A percentile compares a stretch with the other conserved stretches of the same genome.
Conservation (phyloP, 1,140 invertebrate species). For the Campodea augens region DNA sequence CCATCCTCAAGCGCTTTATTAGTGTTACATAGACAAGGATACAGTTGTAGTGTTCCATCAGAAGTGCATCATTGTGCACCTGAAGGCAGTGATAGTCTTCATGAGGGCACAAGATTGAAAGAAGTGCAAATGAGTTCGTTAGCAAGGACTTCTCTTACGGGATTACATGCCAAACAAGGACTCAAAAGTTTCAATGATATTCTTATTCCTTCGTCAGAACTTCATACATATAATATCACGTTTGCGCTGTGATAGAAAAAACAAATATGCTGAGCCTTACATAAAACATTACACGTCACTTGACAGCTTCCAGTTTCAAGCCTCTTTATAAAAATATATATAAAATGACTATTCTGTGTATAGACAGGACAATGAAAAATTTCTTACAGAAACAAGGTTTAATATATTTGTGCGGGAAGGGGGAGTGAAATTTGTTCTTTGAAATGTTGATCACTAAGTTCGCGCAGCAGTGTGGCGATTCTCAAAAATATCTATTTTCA, state of each 20-base stretch:
- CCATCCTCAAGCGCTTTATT: slow-evolving; percentile 58
- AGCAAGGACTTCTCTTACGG: slow-evolving; percentile 44
- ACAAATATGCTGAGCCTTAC: no score
- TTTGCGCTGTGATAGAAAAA: slow-evolving; percentile 28
- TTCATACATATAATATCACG: slow-evolving; percentile 47
- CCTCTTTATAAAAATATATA: no score
- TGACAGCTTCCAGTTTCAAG: no score
- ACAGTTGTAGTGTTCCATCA: slow-evolving; percentile 30
- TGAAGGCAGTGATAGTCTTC: slow-evolving; percentile 16
- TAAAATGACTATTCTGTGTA: no score
- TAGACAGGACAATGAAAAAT: no score
- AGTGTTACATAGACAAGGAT: slow-evolving; percentile 56
- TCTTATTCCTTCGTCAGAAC: slow-evolving; percentile 41
- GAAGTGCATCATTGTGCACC: slow-evolving; percentile 4
- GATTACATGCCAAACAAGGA: slow-evolving; percentile 30
- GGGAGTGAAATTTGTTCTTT: no score
- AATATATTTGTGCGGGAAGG: no score
- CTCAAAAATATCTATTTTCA: no score
- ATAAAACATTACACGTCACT: no score
- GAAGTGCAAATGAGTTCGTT: slow-evolving; percentile 25
- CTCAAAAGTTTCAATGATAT: slow-evolving; percentile 36
- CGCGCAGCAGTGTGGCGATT: no score
- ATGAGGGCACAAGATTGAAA: slow-evolving; percentile 27
- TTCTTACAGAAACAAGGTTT: no score
- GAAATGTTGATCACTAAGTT: no score